A percentile compares a stretch with the other conserved stretches of the same genome.
Evolutionary conservation across 2,113 vertebrate species (phyloP).

Genomic region (Nothobranchius furzeri): DNA sequence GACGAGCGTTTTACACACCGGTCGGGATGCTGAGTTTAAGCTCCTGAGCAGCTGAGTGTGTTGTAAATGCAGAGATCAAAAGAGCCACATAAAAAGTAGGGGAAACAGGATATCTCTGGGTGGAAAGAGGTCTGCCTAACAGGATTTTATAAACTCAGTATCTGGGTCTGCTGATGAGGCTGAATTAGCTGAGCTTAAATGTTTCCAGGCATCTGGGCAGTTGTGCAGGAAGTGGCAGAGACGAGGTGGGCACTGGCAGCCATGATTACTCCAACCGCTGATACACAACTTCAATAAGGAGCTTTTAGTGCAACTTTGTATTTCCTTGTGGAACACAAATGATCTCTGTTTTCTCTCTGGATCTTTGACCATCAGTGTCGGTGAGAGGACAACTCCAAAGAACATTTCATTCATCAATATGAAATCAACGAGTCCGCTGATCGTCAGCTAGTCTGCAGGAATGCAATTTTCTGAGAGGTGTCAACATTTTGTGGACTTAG

Average conservation of each 20-base stretch:
- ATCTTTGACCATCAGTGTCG: no score
- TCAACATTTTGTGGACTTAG: background rate
- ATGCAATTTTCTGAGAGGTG: background rate
- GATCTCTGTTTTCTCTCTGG: no score
- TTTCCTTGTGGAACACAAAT: no score
- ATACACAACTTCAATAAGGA: no score
- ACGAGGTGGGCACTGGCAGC: constrained; percentile 21
- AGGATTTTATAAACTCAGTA: constrained; percentile 37
- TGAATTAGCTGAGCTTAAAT: constrained; percentile 51
- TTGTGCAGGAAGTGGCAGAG: constrained; percentile 63
- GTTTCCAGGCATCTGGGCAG: constrained; percentile 55
- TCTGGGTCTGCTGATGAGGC: constrained; percentile 43
- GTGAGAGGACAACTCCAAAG: no score
- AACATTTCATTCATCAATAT: no score
- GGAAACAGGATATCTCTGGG: constrained; percentile 52
- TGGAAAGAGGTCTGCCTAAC: constrained; percentile 23
- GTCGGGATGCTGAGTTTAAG: constrained; percentile 15
- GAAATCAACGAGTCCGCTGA: no score
- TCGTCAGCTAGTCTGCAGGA: background rate
- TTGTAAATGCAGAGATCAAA: constrained; percentile 64
- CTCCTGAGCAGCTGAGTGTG: constrained; percentile 27
- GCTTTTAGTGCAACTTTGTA: no score
- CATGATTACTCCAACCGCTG: no score
- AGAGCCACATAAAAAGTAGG: constrained; percentile 53
- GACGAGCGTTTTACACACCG: constrained; percentile 28